Conservation (phyloP, 2,113 vertebrate species). For the Tauraco erythrolophus region DNA sequence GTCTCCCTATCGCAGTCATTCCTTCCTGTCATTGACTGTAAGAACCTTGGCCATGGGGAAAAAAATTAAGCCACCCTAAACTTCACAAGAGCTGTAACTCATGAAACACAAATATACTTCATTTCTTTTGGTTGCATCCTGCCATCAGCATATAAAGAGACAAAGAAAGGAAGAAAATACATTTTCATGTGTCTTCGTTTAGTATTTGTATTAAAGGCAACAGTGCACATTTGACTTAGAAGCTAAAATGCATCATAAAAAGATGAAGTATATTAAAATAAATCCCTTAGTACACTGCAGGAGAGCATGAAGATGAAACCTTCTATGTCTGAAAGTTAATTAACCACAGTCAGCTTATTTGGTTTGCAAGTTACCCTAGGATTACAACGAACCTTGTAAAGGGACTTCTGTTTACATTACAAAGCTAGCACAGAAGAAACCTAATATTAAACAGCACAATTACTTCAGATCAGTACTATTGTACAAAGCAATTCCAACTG, state of each 20-base stretch:
- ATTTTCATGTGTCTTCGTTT: neutral
- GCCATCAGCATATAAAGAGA: neutral
- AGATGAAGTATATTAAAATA: neutral
- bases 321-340: neutral
- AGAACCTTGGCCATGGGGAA: neutral
- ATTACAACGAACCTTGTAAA: neutral
- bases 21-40: neutral
- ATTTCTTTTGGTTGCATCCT: neutral
- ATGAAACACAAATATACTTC: neutral
- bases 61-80: neutral
- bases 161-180: neutral
- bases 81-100: neutral
- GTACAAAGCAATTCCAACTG: neutral
- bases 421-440: neutral
- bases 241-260: neutral
- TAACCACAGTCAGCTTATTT: neutral
- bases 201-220: neutral
- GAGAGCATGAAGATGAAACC: neutral
- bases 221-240: neutral
- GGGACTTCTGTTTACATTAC: neutral
- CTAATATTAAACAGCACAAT: neutral
- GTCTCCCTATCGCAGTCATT: neutral
- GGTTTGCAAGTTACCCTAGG: neutral
- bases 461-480: neutral
- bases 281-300: neutral